Percentiles rank a stretch among this genome's conserved stretches.
These are phyloP conservation scores for Homalodisca vitripennis DNA, from an alignment of 1,140 invertebrate genomes.

Conservation along the genomic window DNA sequence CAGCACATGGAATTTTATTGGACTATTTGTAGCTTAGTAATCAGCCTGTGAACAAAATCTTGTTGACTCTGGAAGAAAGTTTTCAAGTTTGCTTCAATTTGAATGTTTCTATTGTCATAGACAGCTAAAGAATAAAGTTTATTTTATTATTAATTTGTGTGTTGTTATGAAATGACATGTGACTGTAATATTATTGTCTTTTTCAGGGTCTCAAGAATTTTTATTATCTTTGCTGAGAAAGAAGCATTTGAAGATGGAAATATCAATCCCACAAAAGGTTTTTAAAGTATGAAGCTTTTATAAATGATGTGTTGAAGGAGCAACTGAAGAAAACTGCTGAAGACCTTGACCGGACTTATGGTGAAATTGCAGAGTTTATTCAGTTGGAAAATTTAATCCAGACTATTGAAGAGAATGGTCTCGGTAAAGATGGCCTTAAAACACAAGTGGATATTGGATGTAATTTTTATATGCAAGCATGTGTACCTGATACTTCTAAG, in stretches of 20 bases:
- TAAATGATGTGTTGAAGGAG: conserved; percentile 66
- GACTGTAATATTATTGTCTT: too few relatives aligned
- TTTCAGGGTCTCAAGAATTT: too few relatives aligned
- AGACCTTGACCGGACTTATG: conserved; percentile 59
- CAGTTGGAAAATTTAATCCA: conserved; percentile 66
- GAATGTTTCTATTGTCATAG: too few relatives aligned
- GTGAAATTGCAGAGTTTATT: conserved; percentile 70
- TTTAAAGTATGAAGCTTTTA: conserved; percentile 56
- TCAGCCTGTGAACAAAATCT: too few relatives aligned
- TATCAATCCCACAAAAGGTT: conserved; percentile 47
- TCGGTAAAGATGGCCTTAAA: conserved; percentile 62
- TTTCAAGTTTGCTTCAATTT: too few relatives aligned
- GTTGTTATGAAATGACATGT: too few relatives aligned
- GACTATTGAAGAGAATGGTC: conserved; percentile 53
- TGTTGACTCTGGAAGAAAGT: too few relatives aligned
- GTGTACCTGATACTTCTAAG: conserved; percentile 63
- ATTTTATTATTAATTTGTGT: too few relatives aligned
- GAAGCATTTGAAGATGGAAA: conserved; percentile 11
- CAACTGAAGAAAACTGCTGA: conserved; percentile 59
- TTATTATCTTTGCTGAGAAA: too few relatives aligned
- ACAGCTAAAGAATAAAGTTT: too few relatives aligned
- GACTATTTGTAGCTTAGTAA: too few relatives aligned
- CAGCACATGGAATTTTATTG: too few relatives aligned
- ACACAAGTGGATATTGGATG: conserved; percentile 77
- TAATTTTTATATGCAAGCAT: conserved; percentile 71